phyloP scores from a whole-genome alignment of 2,113 vertebrate genomes.

The Lepus europaeus region DNA sequence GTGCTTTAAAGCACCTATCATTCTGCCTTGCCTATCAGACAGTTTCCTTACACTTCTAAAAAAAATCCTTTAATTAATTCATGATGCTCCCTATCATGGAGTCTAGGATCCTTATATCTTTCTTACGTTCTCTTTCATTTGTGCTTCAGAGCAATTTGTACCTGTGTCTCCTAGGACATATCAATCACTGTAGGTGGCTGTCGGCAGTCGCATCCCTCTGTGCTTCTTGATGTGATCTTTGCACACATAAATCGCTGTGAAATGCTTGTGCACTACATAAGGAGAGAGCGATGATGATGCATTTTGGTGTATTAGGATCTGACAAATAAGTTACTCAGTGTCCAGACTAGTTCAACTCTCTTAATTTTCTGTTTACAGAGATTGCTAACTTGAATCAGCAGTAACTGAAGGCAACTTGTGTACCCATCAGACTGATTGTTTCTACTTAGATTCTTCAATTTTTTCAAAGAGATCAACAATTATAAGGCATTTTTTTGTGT shows the following conservation, averaged over 20 bases:
- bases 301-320: background rate
- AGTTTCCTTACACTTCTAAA: background rate
- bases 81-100: background rate
- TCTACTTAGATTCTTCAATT: background rate
- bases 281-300: background rate
- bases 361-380: conserved; percentile 5
- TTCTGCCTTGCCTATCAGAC: background rate
- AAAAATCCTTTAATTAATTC: background rate
- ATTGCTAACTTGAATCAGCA: conserved; percentile 28
- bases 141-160: background rate
- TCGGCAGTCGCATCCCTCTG: background rate
- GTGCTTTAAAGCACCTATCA: background rate
- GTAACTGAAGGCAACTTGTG: background rate
- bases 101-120: background rate
- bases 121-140: background rate
- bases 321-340: background rate
- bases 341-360: background rate
- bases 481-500: background rate
- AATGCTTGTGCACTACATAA: background rate
- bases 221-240: background rate
- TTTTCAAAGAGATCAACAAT: background rate
- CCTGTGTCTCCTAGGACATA: background rate
- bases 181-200: no score
- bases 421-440: background rate
- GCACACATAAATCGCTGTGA: background rate